phyloP scores from a whole-genome alignment of 2,797 vertebrate species.

The Enteromius radiatus region DNA sequence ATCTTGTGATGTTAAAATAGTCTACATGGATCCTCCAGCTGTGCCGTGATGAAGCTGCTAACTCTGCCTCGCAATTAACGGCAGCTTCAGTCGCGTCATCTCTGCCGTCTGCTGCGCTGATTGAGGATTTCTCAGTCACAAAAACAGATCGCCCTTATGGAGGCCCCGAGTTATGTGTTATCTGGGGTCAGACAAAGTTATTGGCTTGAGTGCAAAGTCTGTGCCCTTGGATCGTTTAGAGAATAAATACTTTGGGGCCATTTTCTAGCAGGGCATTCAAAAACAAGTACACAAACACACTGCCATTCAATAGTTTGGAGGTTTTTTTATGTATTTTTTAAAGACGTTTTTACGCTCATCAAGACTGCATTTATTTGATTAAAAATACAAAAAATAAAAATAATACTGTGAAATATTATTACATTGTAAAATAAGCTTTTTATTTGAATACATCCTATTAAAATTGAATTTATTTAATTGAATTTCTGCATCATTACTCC shows the following conservation, averaged over 20 bases:
- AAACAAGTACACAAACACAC: background rate
- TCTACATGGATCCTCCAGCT: background rate
- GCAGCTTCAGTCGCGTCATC: slow-evolving; percentile 61
- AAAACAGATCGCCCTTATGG: slow-evolving; percentile 47
- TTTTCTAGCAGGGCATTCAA: background rate
- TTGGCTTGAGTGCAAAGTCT: slow-evolving; percentile 20
- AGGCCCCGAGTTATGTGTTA: slow-evolving; percentile 6
- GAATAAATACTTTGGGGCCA: background rate
- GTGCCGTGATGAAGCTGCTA: slow-evolving; percentile 5
- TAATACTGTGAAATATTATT: background rate
- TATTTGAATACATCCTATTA: too few species aligned
- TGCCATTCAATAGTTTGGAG: background rate
- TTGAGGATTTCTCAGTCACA: slow-evolving; percentile 63
- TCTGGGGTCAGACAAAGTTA: slow-evolving; percentile 22
- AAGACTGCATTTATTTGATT: background rate
- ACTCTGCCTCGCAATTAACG: slow-evolving; percentile 22
- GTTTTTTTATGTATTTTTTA: background rate
- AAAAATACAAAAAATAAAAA: too few species aligned
- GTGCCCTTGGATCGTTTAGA: background rate
- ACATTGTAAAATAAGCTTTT: too few species aligned
- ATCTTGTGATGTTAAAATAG: background rate
- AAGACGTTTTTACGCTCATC: background rate
- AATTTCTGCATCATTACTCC: too few species aligned
- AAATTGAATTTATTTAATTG: too few species aligned
- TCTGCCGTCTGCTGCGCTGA: slow-evolving; percentile 61